Evolutionary conservation across 37 sponge, comb jelly and placozoan species (phyloP), one percentile per base, ranked within the genome.

Genomic region (Chondrilla cf. caribensis): DNA sequence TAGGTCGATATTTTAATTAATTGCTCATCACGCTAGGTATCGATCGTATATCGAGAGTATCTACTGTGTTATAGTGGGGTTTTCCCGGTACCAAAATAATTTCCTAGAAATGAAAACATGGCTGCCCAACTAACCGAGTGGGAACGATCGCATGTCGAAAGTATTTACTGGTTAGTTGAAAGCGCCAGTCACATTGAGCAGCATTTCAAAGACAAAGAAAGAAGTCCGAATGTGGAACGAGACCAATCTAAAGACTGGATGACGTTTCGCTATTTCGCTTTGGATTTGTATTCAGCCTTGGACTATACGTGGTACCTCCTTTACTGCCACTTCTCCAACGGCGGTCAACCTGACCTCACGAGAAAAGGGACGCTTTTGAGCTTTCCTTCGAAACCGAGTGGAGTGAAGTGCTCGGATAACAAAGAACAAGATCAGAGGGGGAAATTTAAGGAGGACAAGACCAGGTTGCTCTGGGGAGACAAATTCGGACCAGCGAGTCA

Each of bases 301-400:
- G 84, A 83, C 77, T 83, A 72, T 28, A 83, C 77, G 19, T 83
- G 35, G 55, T 83, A 32, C 40, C 40, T 83, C 17, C 84, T 83
- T 38, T 72, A 83, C 60, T 73, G 84, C 58, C 84, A 83, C 77
- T 83, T 83, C 40, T 71, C 84, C 4, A 83, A 83, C 76, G 71
- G 71, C 7, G 84, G 84, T 25, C 2, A 73, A 26, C 59, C 59
- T 22, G 84, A 83, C 8, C 5, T 58, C 39, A 44, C 81, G 8
- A 31, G 42, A 60, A 81, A 81, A 25, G 43, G 40, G 32, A 81
- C 6, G 43, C 58, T 70, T 39, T 51, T 71, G 32, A 77, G 84
- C 1, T 72, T 83, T 32, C 84, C 84, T 3, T 83, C 58, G 38
- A 83, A 73, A 55, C 75, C 76, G 0, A 73, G 18, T 7, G 84